Evolutionary conservation across 2,113 vertebrate genomes (phyloP), one percentile per base, ranked within the genome.

Genomic region (Prolemur simus): DNA sequence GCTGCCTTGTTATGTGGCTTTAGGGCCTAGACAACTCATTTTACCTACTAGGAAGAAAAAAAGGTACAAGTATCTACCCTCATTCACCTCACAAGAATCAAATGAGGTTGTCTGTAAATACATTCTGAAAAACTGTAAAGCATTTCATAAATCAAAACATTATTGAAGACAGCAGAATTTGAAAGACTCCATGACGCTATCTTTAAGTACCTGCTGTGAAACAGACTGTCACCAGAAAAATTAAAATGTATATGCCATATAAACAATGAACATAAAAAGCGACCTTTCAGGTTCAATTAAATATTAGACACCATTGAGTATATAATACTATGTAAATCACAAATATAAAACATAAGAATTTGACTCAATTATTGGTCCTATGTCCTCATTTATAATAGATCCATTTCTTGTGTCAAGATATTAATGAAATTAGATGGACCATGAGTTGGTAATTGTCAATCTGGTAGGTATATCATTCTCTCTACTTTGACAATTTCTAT

Each of bases 241-340:
- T 71, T 69, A 63, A 89, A 85, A 95, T n/a, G 25, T 37, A 15
- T 27, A 37, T 34, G 20, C 3, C 37, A 68, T 23, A 80, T n/a
- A 95, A 68, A 93, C 54, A 95, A 81, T 13, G 18, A 86, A 83
- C 29, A 82, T 69, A 94, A 96, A 85, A 96, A 84, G 2, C 49
- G 5, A 85, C 27, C 47, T 56, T 95, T 89, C 34, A 87, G 37
- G 42, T 78, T 88, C 77, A 93, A 80, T 34, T 56, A 63, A 52
- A 64, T 88, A 92, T 23, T 86, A 34, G 17, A 52, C 56, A 88
- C 32, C 68, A 77, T 1, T 94, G 45, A 82, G 8, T 82, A 93
- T 89, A 84, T 74, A 32, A 42, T 47, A 32, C 29, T 80, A 81
- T 94, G 39, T 73, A 94, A 89, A 54, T 39, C 78, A 56, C 34